Conservation (phyloP, 2,888 invertebrate species). For the Zaprionus lineosus region DNA sequence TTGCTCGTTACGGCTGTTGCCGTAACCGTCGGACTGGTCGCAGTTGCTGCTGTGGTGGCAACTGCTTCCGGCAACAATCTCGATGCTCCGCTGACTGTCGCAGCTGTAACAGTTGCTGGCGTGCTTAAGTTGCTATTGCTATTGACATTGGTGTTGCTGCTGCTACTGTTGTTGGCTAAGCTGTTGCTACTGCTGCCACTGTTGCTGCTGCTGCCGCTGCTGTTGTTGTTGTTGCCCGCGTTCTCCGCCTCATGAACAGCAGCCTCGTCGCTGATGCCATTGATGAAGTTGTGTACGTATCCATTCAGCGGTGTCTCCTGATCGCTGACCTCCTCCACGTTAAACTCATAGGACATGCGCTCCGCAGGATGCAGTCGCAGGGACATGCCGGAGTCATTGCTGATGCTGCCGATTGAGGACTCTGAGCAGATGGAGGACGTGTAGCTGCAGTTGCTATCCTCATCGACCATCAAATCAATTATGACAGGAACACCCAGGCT, state of each 20-base stretch:
- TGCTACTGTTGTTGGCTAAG: constrained; percentile 1
- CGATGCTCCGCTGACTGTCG: constrained; percentile 20
- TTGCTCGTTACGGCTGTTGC: not conserved
- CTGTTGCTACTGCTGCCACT: not conserved
- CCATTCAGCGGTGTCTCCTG: constrained; percentile 81
- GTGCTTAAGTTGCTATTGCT: not conserved
- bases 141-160: not conserved
- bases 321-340: constrained; percentile 77
- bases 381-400: constrained; percentile 59
- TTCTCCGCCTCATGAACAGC: constrained; percentile 57
- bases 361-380: constrained; percentile 49
- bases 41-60: constrained; percentile 21
- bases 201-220: not conserved
- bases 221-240: constrained; percentile 3
- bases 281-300: constrained; percentile 81
- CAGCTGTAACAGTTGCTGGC: constrained; percentile 12
- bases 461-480: constrained; percentile 63
- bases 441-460: constrained; percentile 72
- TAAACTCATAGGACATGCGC: constrained; percentile 79
- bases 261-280: constrained; percentile 80
- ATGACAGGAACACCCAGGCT: not conserved
- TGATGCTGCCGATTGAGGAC: not conserved
- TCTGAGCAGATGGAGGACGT: constrained; percentile 67
- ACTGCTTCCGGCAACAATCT: not conserved
- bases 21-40: constrained; percentile 6